Conservation (phyloP, 2,113 vertebrate genomes). For the Numenius arquata region DNA sequence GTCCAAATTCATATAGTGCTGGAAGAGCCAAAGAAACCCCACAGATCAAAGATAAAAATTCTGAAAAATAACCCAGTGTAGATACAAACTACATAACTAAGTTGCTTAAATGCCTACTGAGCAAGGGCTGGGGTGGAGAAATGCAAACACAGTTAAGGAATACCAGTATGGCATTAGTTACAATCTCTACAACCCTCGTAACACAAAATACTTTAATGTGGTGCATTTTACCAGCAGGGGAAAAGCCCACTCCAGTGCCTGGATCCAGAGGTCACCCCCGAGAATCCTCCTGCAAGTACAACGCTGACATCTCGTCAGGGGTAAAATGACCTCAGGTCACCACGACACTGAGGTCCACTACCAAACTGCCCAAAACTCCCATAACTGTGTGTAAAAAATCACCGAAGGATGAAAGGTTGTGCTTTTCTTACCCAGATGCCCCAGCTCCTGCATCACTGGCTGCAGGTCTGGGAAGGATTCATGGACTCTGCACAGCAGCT, state of each 20-base stretch:
- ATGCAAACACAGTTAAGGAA: background rate
- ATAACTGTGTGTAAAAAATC: background rate
- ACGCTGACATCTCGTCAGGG: background rate
- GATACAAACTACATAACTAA: background rate
- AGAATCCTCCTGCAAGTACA: background rate
- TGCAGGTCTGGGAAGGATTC: conserved; percentile 61
- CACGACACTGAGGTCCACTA: background rate
- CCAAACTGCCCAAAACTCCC: background rate
- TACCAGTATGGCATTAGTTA: background rate
- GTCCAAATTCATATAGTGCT: background rate
- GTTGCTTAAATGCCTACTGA: background rate
- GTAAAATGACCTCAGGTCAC: background rate
- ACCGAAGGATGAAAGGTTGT: background rate
- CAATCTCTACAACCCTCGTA: rapidly evolving
- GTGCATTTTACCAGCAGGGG: background rate
- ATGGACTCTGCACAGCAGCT: conserved; percentile 63
- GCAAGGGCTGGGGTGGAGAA: background rate
- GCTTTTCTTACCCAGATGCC: conserved; percentile 57
- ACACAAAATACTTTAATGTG: background rate
- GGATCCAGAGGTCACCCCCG: background rate
- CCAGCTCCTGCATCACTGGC: conserved; percentile 68
- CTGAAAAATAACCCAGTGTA: background rate
- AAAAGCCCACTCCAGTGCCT: background rate
- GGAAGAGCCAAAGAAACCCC: background rate
- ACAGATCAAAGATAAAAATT: background rate